Percentiles rank a stretch among this genome's conserved stretches.
phyloP scores from a whole-genome alignment of 2,797 vertebrate genomes.

The Morus bassanus region DNA sequence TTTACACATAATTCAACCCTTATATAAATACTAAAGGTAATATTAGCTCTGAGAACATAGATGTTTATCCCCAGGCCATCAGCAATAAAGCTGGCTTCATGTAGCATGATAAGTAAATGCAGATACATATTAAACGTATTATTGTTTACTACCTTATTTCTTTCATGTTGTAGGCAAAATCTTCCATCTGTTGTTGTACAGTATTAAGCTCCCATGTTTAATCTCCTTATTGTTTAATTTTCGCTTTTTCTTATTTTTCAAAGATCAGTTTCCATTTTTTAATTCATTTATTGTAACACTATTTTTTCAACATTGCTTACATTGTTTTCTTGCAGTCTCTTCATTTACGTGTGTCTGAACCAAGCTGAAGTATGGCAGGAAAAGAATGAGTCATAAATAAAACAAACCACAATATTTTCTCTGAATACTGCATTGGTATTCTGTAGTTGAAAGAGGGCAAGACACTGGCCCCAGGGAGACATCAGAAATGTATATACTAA shows the following conservation, averaged over 20 bases:
- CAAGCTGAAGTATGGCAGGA: not conserved
- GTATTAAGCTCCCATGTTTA: slow-evolving; percentile 43
- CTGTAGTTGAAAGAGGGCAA: not conserved
- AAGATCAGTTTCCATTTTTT: not conserved
- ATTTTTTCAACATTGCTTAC: not conserved
- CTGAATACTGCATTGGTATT: not conserved
- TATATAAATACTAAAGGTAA: slow-evolving; percentile 57
- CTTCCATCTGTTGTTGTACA: slow-evolving; percentile 45
- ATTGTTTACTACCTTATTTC: slow-evolving; percentile 46
- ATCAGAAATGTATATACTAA: not conserved
- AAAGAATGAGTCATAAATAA: not conserved
- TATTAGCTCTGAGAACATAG: slow-evolving; percentile 37
- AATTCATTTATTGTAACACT: not conserved
- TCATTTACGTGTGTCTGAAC: not conserved
- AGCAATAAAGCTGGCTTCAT: slow-evolving; percentile 57
- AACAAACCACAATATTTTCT: not conserved
- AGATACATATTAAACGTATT: slow-evolving; percentile 59
- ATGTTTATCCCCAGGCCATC: slow-evolving; percentile 59
- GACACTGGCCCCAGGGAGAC: not conserved
- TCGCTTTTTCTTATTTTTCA: not conserved
- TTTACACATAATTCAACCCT: slow-evolving; percentile 6
- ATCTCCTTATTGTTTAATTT: slow-evolving; percentile 62
- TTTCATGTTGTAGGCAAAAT: slow-evolving; percentile 26
- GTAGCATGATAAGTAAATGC: slow-evolving; percentile 56
- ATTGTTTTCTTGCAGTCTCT: not conserved